These are phyloP conservation scores for Perodicticus potto DNA, from an alignment of 2,797 vertebrate genomes.

Conservation along the genomic window DNA sequence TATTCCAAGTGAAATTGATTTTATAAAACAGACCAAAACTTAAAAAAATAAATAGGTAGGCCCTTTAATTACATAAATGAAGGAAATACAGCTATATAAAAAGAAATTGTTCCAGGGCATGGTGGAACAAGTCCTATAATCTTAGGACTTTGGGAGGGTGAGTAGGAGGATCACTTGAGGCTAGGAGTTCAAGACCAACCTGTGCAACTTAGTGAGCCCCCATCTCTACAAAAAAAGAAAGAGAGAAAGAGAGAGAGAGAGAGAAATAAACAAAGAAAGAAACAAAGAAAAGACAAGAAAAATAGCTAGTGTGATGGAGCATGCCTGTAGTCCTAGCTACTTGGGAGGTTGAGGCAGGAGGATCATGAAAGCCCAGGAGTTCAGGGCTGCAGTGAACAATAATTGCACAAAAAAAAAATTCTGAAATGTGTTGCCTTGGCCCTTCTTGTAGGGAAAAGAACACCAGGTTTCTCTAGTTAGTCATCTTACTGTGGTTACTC, in stretches of 20 bases:
- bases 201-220: not conserved
- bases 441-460: not conserved
- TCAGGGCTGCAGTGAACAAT: too few relatives aligned
- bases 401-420: too few relatives aligned
- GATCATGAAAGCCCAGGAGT: not conserved
- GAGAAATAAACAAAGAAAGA: too few relatives aligned
- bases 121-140: not conserved
- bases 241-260: too few relatives aligned
- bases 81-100: not conserved
- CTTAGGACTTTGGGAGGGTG: not conserved
- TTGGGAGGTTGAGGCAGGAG: not conserved
- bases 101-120: not conserved
- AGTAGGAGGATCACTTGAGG: not conserved
- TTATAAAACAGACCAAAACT: not conserved
- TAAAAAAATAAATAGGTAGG: not conserved
- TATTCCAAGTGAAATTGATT: not conserved
- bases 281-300: not conserved
- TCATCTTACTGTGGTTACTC: not conserved
- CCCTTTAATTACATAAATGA: not conserved
- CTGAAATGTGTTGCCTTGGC: not conserved
- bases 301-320: not conserved
- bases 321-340: not conserved
- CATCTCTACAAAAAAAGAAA: not conserved
- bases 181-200: not conserved
- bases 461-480: not conserved